Evolutionary conservation across 2,797 vertebrate genomes (phyloP).

Genomic region (Pachyuromys duprasi): DNA sequence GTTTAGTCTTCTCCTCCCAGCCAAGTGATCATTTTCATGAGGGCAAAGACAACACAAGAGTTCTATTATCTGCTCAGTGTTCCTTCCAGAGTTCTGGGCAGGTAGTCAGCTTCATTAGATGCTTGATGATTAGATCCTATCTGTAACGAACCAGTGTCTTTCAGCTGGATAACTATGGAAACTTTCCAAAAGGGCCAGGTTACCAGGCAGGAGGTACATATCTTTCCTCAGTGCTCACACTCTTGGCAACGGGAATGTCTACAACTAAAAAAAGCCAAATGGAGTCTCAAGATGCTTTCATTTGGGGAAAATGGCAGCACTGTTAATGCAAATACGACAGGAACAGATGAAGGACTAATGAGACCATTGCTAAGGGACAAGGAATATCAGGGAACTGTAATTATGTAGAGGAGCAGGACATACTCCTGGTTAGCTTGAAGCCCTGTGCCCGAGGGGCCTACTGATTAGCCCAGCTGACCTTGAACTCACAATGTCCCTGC

Average conservation of each 20-base stretch:
- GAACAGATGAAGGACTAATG: not conserved
- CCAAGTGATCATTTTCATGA: slow-evolving; percentile 20
- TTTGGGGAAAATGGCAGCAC: not conserved
- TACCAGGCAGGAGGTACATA: not conserved
- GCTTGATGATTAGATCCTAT: slow-evolving; percentile 39
- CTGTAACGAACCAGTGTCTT: slow-evolving; percentile 5
- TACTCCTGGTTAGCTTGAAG: not conserved
- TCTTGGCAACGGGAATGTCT: slow-evolving; percentile 39
- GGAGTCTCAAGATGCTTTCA: not conserved
- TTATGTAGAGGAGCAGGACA: not conserved
- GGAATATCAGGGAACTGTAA: not conserved
- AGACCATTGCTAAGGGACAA: not conserved
- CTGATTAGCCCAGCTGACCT: not conserved
- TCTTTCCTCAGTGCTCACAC: not conserved
- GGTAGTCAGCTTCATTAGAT: not conserved
- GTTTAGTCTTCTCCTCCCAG: slow-evolving; percentile 11
- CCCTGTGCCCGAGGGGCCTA: not conserved
- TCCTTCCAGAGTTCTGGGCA: not conserved
- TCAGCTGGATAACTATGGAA: slow-evolving; percentile 21
- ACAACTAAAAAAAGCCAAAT: slow-evolving; percentile 6
- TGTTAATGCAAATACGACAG: not conserved
- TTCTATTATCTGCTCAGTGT: not conserved
- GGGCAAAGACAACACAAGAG: not conserved
- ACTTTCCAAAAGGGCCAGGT: not conserved
- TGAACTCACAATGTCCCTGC: not conserved